phyloP scores from a whole-genome alignment of 37 sponge, comb jelly and placozoan species.

The Chondrosia reniformis region DNA sequence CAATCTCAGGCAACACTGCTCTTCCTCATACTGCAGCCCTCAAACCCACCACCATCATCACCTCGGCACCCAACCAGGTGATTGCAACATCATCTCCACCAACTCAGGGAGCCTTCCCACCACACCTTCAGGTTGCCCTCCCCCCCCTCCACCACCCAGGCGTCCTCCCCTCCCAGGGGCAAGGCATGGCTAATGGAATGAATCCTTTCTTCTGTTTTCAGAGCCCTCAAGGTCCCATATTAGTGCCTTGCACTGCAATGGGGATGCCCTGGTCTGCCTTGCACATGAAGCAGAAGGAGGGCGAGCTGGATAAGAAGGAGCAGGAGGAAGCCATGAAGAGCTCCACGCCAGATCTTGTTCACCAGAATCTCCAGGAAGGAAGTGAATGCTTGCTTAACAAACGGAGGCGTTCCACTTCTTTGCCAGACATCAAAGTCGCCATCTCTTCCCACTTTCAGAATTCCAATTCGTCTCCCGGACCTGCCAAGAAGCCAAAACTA shows the following conservation, averaged over 20 bases:
- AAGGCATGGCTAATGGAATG: not conserved
- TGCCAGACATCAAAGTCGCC: constrained; percentile 5
- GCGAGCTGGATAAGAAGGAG: not conserved
- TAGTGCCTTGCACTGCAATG: not conserved
- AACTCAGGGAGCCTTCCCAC: not conserved
- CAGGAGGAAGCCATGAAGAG: not conserved
- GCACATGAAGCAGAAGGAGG: not conserved
- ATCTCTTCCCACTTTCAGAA: not conserved
- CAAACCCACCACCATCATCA: not conserved
- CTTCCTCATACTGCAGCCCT: not conserved
- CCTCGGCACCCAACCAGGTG: not conserved
- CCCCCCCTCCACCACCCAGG: not conserved
- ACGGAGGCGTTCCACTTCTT: not conserved
- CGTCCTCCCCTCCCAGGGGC: no score
- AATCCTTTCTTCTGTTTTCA: not conserved
- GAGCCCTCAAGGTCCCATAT: not conserved
- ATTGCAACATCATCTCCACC: no score
- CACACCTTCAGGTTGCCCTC: not conserved
- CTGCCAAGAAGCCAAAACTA: not conserved
- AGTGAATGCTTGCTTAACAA: no score
- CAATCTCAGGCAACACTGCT: not conserved
- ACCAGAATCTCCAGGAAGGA: not conserved
- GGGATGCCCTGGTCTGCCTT: not conserved
- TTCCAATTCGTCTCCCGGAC: not conserved
- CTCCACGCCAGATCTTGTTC: not conserved